Conservation (phyloP, 2,888 invertebrate genomes). For the Deroplatys truncata region DNA sequence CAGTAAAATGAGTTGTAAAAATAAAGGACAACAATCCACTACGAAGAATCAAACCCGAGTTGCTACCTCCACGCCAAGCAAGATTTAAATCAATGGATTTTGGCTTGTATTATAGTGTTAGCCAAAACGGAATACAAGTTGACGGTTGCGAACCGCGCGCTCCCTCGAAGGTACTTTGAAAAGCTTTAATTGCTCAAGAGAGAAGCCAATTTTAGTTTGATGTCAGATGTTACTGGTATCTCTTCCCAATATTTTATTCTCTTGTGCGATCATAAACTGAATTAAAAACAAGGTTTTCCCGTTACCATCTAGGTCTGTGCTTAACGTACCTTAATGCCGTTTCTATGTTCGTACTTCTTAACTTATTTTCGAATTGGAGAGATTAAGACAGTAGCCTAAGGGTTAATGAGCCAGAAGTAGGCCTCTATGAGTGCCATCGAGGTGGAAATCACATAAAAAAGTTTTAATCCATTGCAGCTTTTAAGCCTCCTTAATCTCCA, state of each 20-base stretch:
- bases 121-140: too few relatives aligned
- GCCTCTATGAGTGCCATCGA: background rate
- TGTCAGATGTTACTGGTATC: too few relatives aligned
- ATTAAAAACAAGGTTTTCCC: background rate
- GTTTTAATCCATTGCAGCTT: background rate
- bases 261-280: background rate
- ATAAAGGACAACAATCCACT: too few relatives aligned
- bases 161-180: too few relatives aligned
- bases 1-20: too few relatives aligned
- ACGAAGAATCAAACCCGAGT: too few relatives aligned
- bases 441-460: background rate
- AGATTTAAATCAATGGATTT: too few relatives aligned
- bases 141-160: too few relatives aligned
- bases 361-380: background rate
- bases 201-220: too few relatives aligned
- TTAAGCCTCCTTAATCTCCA: background rate
- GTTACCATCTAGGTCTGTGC: background rate
- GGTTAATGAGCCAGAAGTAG: background rate
- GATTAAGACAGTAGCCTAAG: background rate
- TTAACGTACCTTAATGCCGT: background rate
- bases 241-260: background rate
- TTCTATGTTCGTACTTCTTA: background rate
- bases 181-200: too few relatives aligned
- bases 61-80: too few relatives aligned
- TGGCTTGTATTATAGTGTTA: too few relatives aligned